These are phyloP conservation scores for Brienomyrus longianalis DNA, from an alignment of 2,113 vertebrate genomes.

Conservation along the genomic window DNA sequence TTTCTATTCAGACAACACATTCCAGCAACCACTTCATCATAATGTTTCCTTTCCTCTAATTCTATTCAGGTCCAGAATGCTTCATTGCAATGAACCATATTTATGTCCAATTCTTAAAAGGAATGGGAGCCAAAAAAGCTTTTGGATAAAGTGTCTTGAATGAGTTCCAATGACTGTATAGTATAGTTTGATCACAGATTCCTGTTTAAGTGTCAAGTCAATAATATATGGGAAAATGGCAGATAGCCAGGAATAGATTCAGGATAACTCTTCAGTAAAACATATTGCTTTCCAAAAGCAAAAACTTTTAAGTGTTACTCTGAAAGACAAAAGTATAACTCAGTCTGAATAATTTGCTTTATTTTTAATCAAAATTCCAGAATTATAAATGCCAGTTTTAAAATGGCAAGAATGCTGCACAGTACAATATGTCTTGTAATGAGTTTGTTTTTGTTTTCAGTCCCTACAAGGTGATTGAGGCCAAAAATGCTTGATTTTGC, in stretches of 20 bases:
- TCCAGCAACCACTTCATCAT: background rate
- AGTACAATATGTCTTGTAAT: background rate
- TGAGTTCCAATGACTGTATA: background rate
- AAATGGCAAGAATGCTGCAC: background rate
- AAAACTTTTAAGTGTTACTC: background rate
- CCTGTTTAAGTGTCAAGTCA: slow-evolving; percentile 4
- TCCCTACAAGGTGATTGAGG: background rate
- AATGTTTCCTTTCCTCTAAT: background rate
- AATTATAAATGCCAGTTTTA: background rate
- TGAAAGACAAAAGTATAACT: background rate
- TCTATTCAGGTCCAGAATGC: background rate
- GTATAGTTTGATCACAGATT: slow-evolving; percentile 3
- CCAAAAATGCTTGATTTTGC: background rate
- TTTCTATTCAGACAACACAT: background rate
- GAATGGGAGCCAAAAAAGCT: slow-evolving; percentile 5
- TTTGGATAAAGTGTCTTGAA: slow-evolving; percentile 2
- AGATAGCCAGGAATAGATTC: background rate
- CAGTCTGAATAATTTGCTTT: background rate
- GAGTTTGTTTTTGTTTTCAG: background rate
- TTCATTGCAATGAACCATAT: background rate
- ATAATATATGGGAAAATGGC: background rate
- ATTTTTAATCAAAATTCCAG: background rate
- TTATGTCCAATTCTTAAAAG: background rate
- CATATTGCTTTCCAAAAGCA: background rate
- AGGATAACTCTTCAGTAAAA: background rate